Conservation (phyloP, 2,113 vertebrate species). For the Indri indri region DNA sequence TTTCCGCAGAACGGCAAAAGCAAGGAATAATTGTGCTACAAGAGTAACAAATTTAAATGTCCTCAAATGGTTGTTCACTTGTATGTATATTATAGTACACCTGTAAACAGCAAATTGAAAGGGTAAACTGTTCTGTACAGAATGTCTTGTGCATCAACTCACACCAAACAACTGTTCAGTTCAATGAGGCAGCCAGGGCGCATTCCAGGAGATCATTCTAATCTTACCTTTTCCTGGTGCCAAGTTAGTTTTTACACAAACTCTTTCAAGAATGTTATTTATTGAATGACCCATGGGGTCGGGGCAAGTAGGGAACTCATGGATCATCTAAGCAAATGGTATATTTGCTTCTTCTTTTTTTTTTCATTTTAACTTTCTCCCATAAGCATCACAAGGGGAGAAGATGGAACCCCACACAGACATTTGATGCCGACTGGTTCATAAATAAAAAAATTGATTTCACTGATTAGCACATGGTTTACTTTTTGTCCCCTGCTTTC, state of each 20-base stretch:
- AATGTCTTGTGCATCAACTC: background rate
- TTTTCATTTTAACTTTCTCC: background rate
- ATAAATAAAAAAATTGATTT: conserved; percentile 6
- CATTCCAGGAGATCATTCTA: conserved; percentile 12
- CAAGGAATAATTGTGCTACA: background rate
- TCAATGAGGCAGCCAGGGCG: background rate
- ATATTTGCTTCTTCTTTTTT: background rate
- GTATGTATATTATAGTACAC: background rate
- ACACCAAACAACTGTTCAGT: background rate
- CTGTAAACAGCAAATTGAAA: conserved; percentile 36
- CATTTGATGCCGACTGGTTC: background rate
- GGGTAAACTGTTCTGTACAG: conserved; percentile 17
- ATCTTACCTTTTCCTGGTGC: conserved; percentile 17
- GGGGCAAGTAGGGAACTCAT: no score
- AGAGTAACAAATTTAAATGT: background rate
- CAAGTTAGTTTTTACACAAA: conserved; percentile 33
- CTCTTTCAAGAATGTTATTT: conserved; percentile 11
- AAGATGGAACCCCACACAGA: background rate
- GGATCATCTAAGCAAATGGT: no score
- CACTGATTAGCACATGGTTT: conserved; percentile 31
- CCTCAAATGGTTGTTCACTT: background rate
- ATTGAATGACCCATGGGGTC: background rate
- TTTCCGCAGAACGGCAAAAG: conserved; percentile 30
- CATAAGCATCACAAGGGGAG: background rate
- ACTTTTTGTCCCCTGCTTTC: background rate